Percentiles rank a stretch among this genome's conserved stretches.
Evolutionary conservation across 2,797 vertebrate species (phyloP).

Genomic region (Philypnodon macrostomus): DNA sequence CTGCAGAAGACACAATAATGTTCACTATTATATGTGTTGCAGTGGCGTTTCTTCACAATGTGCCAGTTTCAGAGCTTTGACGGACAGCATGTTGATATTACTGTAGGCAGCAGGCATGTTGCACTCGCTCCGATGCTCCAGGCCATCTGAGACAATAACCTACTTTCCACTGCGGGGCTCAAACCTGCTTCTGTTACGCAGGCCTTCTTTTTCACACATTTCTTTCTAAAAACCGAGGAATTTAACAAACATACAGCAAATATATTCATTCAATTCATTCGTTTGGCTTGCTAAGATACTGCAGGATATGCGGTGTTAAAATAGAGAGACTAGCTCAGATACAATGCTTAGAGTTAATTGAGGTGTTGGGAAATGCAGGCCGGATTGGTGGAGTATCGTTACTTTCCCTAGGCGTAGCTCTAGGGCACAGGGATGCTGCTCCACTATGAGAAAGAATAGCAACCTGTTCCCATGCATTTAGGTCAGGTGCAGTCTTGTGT

Average conservation of each 20-base stretch:
- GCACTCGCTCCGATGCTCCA: conserved; percentile 52
- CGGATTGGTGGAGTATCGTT: conserved; percentile 18
- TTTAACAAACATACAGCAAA: no score
- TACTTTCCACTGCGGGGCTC: conserved; percentile 57
- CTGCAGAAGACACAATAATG: background rate
- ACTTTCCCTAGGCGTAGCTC: conserved; percentile 20
- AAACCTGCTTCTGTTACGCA: conserved; percentile 22
- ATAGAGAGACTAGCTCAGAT: conserved; percentile 1
- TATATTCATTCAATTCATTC: no score
- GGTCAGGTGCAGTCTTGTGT: conserved; percentile 16
- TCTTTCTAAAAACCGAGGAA: no score
- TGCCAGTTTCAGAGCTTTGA: conserved; percentile 19
- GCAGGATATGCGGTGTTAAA: background rate
- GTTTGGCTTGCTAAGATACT: no score
- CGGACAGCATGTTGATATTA: conserved; percentile 57
- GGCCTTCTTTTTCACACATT: conserved; percentile 26
- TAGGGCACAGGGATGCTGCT: conserved; percentile 11
- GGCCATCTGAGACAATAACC: conserved; percentile 67
- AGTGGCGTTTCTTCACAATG: conserved; percentile 8
- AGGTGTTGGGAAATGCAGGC: conserved; percentile 20
- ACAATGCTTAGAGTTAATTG: conserved; percentile 2
- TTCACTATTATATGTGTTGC: background rate
- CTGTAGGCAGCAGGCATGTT: conserved; percentile 66
- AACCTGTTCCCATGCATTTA: conserved; percentile 26
- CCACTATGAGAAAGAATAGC: conserved; percentile 12